phyloP scores from a whole-genome alignment of 2,888 invertebrate species.

The Nomada ferruginata region DNA sequence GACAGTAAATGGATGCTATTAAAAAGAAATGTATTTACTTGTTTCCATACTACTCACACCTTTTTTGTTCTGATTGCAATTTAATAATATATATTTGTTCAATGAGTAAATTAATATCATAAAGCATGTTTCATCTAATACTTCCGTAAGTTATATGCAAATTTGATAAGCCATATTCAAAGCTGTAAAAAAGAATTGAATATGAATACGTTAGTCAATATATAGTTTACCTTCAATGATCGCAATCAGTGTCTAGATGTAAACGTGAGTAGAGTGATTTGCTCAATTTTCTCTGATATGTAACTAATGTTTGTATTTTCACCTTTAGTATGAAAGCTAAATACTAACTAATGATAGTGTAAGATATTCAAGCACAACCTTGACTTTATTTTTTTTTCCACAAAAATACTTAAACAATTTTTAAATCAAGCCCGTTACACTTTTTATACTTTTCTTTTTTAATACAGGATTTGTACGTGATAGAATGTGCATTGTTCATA shows the following conservation, averaged over 20 bases:
- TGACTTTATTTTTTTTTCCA: slow-evolving; percentile 63
- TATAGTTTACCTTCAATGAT: slow-evolving; percentile 44
- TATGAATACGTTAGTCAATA: slow-evolving; percentile 13
- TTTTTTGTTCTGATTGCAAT: slow-evolving; percentile 46
- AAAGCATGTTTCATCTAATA: slow-evolving; percentile 1
- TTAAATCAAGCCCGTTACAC: slow-evolving; percentile 60
- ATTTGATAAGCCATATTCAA: not conserved
- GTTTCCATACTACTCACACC: slow-evolving; percentile 31
- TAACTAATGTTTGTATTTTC: slow-evolving; percentile 68
- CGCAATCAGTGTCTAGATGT: slow-evolving; percentile 53
- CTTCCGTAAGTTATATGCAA: not conserved
- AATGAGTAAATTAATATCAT: slow-evolving; percentile 29
- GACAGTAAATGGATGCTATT: slow-evolving; percentile 27
- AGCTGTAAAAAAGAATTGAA: slow-evolving; percentile 11
- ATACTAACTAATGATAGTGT: slow-evolving; percentile 68
- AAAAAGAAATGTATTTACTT: slow-evolving; percentile 35
- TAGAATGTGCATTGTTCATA: slow-evolving; percentile 74
- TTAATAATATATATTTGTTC: slow-evolving; percentile 21
- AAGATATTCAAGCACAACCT: slow-evolving; percentile 70
- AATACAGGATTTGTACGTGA: slow-evolving; percentile 74
- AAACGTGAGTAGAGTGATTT: slow-evolving; percentile 56
- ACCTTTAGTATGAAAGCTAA: slow-evolving; percentile 54
- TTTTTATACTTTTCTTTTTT: slow-evolving; percentile 50
- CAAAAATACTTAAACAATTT: slow-evolving; percentile 65
- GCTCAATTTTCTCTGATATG: slow-evolving; percentile 71